A percentile compares a stretch with the other conserved stretches of the same genome.
Conservation (phyloP, 2,888 invertebrate species). For the Phaonia tiefii region DNA sequence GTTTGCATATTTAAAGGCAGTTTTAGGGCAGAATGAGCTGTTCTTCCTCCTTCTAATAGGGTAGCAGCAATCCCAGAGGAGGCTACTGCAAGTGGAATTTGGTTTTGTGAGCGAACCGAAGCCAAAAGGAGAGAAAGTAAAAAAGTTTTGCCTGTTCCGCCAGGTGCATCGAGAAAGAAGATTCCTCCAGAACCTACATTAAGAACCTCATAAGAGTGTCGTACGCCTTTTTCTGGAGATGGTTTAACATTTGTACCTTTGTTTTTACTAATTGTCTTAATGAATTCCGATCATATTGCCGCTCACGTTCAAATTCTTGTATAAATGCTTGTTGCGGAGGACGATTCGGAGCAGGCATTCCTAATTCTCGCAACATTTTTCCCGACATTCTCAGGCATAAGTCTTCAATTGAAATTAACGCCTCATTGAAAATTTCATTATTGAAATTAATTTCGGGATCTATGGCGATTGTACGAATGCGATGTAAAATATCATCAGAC, state of each 20-base stretch:
- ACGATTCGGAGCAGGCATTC: slow-evolving; percentile 55
- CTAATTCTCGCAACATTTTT: slow-evolving; percentile 11
- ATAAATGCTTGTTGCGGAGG: slow-evolving; percentile 53
- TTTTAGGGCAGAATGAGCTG: slow-evolving; percentile 51
- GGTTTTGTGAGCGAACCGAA: background rate
- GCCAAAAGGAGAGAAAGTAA: background rate
- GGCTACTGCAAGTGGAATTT: too few relatives aligned
- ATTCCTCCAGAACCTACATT: too few relatives aligned
- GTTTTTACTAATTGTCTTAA: background rate
- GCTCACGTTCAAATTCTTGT: slow-evolving; percentile 50
- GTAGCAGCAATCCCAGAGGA: too few relatives aligned
- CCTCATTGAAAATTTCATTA: background rate
- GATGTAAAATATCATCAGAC: slow-evolving; percentile 1
- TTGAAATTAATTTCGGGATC: background rate
- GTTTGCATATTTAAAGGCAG: slow-evolving; percentile 69
- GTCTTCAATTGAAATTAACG: background rate
- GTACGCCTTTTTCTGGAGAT: background rate
- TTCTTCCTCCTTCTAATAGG: too few relatives aligned
- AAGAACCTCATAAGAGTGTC: too few relatives aligned
- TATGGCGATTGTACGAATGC: background rate
- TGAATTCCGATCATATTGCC: slow-evolving; percentile 41
- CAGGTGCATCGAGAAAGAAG: background rate
- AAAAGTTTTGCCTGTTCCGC: slow-evolving; percentile 28
- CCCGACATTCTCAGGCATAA: slow-evolving; percentile 1
- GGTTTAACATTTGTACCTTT: background rate